phyloP scores from a whole-genome alignment of 2,113 vertebrate genomes.

The Trogon melanurus region DNA sequence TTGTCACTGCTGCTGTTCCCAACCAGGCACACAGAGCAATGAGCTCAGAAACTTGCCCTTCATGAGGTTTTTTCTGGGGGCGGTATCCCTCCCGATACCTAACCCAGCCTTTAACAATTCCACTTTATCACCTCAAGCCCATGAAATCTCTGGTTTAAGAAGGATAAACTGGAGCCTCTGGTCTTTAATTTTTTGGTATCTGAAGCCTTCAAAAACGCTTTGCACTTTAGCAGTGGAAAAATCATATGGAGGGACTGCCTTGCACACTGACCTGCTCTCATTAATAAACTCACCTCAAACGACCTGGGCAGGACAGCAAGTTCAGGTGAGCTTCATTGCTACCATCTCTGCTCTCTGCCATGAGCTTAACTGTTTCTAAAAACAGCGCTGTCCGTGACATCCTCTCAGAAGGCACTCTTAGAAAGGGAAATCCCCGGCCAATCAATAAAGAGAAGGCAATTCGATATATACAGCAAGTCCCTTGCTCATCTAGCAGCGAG shows the following conservation, averaged over 20 bases:
- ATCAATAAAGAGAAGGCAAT: conserved; percentile 19
- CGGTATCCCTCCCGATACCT: neutral
- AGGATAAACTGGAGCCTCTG: neutral
- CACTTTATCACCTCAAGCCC: neutral
- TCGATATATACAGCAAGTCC: conserved; percentile 1
- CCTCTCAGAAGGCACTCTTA: neutral
- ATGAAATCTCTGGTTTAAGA: neutral
- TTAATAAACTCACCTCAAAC: neutral
- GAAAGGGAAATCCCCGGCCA: conserved; percentile 46
- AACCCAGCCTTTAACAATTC: neutral
- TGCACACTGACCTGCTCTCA: neutral
- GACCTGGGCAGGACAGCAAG: neutral
- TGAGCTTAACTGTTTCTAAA: conserved; percentile 1
- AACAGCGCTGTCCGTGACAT: neutral
- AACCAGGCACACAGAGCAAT: rapidly evolving
- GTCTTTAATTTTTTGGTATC: neutral
- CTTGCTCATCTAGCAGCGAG: neutral
- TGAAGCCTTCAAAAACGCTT: neutral
- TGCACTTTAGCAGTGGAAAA: neutral
- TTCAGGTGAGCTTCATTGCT: conserved; percentile 29
- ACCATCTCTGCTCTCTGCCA: neutral
- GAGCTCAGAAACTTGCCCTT: neutral
- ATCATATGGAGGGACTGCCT: neutral
- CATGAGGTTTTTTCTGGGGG: neutral
- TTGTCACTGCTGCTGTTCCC: neutral